Conservation (phyloP, 2,797 vertebrate genomes). For the Sebastiscus tertius region DNA sequence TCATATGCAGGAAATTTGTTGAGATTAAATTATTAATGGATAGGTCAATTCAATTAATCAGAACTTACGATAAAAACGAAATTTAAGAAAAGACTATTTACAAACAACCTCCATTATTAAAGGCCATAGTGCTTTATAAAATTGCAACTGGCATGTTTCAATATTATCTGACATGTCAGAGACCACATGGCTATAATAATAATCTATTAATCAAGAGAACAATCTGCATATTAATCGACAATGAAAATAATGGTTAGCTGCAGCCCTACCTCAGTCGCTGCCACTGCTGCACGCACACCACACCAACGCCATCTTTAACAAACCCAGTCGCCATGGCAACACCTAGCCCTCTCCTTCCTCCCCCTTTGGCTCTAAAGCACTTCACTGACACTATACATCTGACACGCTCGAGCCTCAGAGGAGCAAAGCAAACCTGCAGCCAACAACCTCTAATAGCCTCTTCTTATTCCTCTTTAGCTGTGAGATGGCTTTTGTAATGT, state of each 20-base stretch:
- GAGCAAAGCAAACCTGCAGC: constrained; percentile 36
- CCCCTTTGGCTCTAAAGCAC: constrained; percentile 23
- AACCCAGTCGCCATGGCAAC: constrained; percentile 51
- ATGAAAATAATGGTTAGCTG: background rate
- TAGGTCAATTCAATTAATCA: background rate
- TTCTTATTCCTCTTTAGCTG: constrained; percentile 41
- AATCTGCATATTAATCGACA: background rate
- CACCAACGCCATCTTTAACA: constrained; percentile 16
- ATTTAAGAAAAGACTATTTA: background rate
- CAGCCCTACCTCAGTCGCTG: background rate
- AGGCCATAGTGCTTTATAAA: background rate
- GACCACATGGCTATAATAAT: too few species aligned
- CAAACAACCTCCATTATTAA: background rate
- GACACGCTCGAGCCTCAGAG: constrained; percentile 33
- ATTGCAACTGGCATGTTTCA: background rate
- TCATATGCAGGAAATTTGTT: background rate
- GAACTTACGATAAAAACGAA: background rate
- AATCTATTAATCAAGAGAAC: background rate
- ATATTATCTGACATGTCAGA: background rate
- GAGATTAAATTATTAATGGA: background rate
- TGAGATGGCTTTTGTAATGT: constrained; percentile 22
- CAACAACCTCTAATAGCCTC: constrained; percentile 49
- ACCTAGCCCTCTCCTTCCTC: constrained; percentile 20
- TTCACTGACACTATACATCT: constrained; percentile 55
- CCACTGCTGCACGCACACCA: background rate